Evolutionary conservation across 2,113 vertebrate species (phyloP), one percentile per base, ranked within the genome.

Genomic region (Salvator merianae): DNA sequence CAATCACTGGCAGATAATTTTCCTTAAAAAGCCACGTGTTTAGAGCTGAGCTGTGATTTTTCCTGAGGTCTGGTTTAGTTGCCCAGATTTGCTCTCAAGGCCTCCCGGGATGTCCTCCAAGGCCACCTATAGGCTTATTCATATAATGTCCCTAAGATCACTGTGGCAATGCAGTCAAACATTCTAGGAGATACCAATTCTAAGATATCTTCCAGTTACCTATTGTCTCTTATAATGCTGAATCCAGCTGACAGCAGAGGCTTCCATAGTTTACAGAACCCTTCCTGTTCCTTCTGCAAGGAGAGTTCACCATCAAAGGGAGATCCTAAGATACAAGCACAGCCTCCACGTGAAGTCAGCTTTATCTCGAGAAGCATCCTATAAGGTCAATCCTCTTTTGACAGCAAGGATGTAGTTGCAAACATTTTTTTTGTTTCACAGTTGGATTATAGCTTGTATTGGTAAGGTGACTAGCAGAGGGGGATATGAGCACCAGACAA

Each of bases 331-430:
- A 59, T 71, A 47, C 59, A 83, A 20, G 9, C 30, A 65, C 7
- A 47, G 20, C 20, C 59, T 73, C 59, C 55, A 43, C 30, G 12
- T 63, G 59, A 75, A 83, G 72, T 83, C 59, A 65, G 22, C 12
- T 75, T 75, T 59, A 66, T 66, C 30, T 65, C n/a, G 34, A n/a
- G 32, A 83, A 83, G n/a, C 20, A 10, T 10, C 55, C 38, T 20
- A 65, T 75, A 83, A 66, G 30, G 81, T 75, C 81, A 83, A 75
- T 83, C 81, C 40, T 47, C 38, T 50, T 83, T 32, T n/a, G 32
- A 65, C 34, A 24, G n/a, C n/a, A 28, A 7, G 71, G 71, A 83
- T 75, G 47, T 47, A 65, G 59, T 32, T 66, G 38, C 30, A 32
- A 83, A 59, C 55, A 59, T 75, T 63, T 59, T 32, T 66, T 65